A percentile compares a stretch with the other conserved stretches of the same genome.
phyloP scores from a whole-genome alignment of 1,140 invertebrate genomes.

The Vanessa tameamea region DNA sequence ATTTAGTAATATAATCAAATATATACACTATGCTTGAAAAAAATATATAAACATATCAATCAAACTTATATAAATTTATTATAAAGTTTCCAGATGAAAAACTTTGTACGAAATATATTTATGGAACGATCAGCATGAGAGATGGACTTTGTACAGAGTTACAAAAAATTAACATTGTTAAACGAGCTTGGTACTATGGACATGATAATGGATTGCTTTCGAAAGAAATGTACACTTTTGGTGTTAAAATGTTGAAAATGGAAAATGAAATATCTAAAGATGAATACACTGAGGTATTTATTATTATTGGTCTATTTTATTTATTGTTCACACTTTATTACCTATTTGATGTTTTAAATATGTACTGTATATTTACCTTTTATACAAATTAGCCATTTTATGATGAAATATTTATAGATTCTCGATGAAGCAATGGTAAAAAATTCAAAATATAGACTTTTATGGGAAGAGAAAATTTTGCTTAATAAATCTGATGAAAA shows the following conservation, averaged over 20 bases:
- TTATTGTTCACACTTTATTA: not conserved
- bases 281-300: conserved; percentile 58
- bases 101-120: conserved; percentile 67
- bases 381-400: too few relatives aligned
- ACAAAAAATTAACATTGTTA: conserved; percentile 63
- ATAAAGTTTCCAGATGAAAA: conserved; percentile 67
- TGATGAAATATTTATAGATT: conserved; percentile 47
- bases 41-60: not conserved
- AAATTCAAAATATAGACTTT: conserved; percentile 51
- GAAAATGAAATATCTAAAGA: conserved; percentile 52
- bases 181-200: conserved; percentile 65
- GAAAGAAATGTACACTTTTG: conserved; percentile 72
- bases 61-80: conserved; percentile 20
- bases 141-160: conserved; percentile 56
- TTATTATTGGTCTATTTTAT: not conserved
- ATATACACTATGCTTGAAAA: not conserved
- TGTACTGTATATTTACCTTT: too few relatives aligned
- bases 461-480: conserved; percentile 68
- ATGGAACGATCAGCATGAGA: conserved; percentile 56
- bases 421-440: conserved; percentile 53
- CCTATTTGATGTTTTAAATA: not conserved
- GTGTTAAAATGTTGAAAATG: conserved; percentile 62
- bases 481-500: conserved; percentile 60
- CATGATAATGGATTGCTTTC: conserved; percentile 62
- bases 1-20: too few relatives aligned